Evolutionary conservation across 1,140 invertebrate species (phyloP).

Genomic region (Metaphire vulgaris): DNA sequence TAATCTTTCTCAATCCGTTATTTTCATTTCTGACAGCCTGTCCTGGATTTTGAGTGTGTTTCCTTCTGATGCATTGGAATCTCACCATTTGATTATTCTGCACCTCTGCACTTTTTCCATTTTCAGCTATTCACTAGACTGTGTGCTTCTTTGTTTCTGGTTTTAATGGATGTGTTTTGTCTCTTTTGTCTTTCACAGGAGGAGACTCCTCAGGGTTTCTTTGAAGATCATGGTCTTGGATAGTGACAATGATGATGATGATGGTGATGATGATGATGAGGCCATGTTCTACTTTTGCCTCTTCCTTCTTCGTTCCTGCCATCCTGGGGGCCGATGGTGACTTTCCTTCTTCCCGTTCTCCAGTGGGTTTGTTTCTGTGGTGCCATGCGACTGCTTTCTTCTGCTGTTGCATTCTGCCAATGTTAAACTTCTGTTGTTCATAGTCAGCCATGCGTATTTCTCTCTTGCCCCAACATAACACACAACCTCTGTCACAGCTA

Average conservation of each 20-base stretch:
- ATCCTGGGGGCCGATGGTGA: not conserved
- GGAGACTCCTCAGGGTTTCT: slow-evolving; percentile 96
- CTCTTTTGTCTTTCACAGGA: slow-evolving; percentile 61
- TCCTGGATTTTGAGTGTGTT: not conserved
- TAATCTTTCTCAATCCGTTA: not conserved
- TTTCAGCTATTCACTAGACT: too few relatives aligned
- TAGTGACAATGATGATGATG: slow-evolving; percentile 58
- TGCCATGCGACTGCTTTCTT: not conserved
- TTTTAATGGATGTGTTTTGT: not conserved
- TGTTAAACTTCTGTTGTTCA: not conserved
- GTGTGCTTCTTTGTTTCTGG: not conserved
- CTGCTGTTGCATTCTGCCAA: not conserved
- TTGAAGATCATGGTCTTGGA: slow-evolving; percentile 94
- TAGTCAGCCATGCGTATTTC: too few relatives aligned
- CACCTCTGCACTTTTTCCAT: not conserved
- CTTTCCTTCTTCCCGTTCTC: not conserved
- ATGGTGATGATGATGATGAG: not conserved
- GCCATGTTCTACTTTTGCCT: not conserved
- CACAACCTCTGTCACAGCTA: not conserved
- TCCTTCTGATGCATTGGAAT: not conserved
- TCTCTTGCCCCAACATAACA: not conserved
- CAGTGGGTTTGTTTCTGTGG: not conserved
- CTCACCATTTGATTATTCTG: not conserved
- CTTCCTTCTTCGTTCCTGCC: not conserved
- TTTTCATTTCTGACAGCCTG: not conserved